These are phyloP conservation scores for Tor tambroides DNA, from an alignment of 2,113 vertebrate genomes.

Conservation along the genomic window DNA sequence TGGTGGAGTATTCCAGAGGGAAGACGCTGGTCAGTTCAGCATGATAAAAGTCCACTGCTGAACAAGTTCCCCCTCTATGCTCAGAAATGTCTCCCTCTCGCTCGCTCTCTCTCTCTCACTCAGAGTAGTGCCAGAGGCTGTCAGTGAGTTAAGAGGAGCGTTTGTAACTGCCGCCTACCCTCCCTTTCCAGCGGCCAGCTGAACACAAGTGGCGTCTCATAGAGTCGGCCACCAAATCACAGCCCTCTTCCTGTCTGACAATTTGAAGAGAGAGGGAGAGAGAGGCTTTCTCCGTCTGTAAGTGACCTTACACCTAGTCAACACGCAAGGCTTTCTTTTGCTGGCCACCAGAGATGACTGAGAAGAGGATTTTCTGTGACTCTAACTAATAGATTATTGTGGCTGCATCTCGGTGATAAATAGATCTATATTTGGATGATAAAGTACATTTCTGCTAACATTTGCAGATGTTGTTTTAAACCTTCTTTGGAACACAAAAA, in stretches of 20 bases:
- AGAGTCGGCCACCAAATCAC: constrained; percentile 68
- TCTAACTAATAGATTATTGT: too few relatives aligned
- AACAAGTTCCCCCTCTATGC: constrained; percentile 31
- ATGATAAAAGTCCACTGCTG: constrained; percentile 49
- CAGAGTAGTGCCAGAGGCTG: constrained; percentile 36
- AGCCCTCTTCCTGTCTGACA: constrained; percentile 49
- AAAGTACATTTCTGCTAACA: too few relatives aligned
- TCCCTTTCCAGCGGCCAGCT: constrained; percentile 69
- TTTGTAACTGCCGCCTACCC: constrained; percentile 50
- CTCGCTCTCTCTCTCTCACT: constrained; percentile 28
- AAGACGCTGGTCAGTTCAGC: constrained; percentile 17
- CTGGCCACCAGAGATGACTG: neutral
- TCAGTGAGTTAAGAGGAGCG: constrained; percentile 46
- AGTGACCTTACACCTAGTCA: constrained; percentile 59
- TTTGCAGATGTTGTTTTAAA: too few relatives aligned
- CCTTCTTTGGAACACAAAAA: too few relatives aligned
- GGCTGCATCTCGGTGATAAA: too few relatives aligned
- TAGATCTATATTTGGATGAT: too few relatives aligned
- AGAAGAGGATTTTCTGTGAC: too few relatives aligned
- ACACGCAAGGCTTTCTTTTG: neutral
- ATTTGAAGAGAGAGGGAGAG: constrained; percentile 17
- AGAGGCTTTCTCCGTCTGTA: constrained; percentile 38
- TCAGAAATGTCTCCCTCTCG: neutral
- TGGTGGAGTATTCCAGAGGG: constrained; percentile 12
- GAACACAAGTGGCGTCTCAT: constrained; percentile 77